Evolutionary conservation across 2,888 invertebrate species (phyloP).

Genomic region (Epsilonema sp.): DNA sequence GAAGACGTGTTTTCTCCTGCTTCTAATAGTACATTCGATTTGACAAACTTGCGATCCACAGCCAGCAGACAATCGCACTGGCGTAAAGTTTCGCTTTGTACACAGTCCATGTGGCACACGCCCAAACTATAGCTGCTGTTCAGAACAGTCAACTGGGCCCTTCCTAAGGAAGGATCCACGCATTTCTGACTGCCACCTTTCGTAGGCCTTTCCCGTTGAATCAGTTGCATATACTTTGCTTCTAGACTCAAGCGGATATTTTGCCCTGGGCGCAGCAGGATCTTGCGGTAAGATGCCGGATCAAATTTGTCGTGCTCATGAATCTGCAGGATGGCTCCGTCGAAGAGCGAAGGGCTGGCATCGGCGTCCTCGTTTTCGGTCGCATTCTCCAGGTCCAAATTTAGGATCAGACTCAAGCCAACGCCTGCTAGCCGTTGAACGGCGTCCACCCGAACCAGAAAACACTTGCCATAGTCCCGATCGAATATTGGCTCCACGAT

Average conservation of each 20-base stretch:
- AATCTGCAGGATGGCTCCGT: neutral
- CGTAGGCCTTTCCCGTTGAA: no score
- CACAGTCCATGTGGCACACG: neutral
- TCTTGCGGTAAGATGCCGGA: no score
- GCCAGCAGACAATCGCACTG: neutral
- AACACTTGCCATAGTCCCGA: neutral
- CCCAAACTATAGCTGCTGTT: neutral
- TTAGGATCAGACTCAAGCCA: neutral
- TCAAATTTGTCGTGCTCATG: no score
- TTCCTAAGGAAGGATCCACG: no score
- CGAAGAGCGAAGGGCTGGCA: neutral
- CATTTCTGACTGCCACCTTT: no score
- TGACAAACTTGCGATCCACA: neutral
- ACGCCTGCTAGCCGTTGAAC: neutral
- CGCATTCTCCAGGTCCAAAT: neutral
- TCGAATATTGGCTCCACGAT: neutral
- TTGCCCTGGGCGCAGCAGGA: no score
- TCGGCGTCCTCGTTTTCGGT: no score
- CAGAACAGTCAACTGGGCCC: no score
- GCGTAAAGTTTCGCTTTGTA: neutral
- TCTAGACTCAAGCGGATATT: no score
- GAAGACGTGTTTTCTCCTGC: no score
- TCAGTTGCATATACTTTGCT: no score
- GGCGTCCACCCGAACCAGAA: neutral
- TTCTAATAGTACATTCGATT: neutral